A percentile compares a stretch with the other conserved stretches of the same genome.
Evolutionary conservation across 2,113 vertebrate genomes (phyloP).

Genomic region (Odocoileus virginianus): DNA sequence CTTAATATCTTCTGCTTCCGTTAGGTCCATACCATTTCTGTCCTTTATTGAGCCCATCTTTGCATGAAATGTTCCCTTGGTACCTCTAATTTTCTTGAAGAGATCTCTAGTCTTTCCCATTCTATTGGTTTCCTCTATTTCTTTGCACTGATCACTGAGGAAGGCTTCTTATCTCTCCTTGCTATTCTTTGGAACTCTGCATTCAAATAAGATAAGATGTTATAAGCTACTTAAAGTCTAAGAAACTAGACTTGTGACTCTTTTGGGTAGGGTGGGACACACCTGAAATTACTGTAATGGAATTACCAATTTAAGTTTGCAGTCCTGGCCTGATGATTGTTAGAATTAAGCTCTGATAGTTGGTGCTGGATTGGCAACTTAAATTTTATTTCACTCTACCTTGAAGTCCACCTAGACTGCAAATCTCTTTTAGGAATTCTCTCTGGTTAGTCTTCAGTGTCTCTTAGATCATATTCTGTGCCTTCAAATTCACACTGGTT

Average conservation of each 20-base stretch:
- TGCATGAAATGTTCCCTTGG: neutral
- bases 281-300: neutral
- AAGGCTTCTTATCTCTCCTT: neutral
- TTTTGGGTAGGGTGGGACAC: rapidly evolving
- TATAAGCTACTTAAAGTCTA: neutral
- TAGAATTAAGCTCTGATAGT: neutral
- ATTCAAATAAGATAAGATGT: neutral
- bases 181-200: neutral
- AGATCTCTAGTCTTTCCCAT: neutral
- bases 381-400: neutral
- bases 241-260: neutral
- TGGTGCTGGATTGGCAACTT: neutral
- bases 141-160: neutral
- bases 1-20: neutral
- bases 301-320: neutral
- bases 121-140: neutral
- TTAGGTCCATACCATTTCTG: neutral
- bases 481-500: neutral
- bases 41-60: neutral
- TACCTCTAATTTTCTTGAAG: neutral
- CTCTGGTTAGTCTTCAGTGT: neutral
- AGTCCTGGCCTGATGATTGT: neutral
- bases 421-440: neutral
- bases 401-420: neutral
- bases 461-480: neutral